phyloP scores from a whole-genome alignment of 2,888 invertebrate genomes.

The Malachius bipustulatus region DNA sequence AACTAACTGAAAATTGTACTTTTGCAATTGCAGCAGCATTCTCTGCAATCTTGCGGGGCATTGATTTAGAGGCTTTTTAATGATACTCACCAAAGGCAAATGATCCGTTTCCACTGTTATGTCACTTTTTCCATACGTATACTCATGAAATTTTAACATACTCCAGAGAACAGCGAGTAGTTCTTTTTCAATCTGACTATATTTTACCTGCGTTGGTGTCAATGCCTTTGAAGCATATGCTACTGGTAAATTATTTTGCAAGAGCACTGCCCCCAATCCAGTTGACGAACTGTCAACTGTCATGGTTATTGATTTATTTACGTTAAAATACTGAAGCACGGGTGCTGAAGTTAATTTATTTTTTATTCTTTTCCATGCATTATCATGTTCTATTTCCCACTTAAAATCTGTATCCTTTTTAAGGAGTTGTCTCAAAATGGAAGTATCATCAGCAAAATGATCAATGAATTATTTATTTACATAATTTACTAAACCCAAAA shows the following conservation, averaged over 20 bases:
- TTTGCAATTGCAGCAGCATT: conserved; percentile 14
- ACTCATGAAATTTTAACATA: conserved; percentile 25
- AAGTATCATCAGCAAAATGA: conserved; percentile 19
- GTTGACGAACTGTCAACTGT: conserved; percentile 27
- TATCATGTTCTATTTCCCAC: conserved; percentile 21
- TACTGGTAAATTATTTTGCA: conserved; percentile 24
- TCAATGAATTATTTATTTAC: conserved; percentile 20
- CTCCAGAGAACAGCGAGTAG: conserved; percentile 23
- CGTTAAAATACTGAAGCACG: conserved; percentile 26
- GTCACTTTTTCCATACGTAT: conserved; percentile 26
- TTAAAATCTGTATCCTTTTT: conserved; percentile 16
- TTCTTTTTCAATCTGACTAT: conserved; percentile 32
- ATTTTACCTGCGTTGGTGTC: conserved; percentile 23
- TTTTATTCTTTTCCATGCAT: conserved; percentile 25
- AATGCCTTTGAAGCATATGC: conserved; percentile 27
- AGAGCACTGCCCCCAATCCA: conserved; percentile 26
- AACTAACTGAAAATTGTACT: conserved; percentile 14
- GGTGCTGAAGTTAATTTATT: conserved; percentile 21
- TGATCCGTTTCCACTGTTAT: conserved; percentile 30
- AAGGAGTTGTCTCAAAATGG: conserved; percentile 19
- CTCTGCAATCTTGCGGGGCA: conserved; percentile 16
- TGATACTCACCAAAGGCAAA: conserved; percentile 26
- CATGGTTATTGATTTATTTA: conserved; percentile 14
- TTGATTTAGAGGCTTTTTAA: conserved; percentile 16
- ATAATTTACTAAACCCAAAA: conserved; percentile 21